A percentile compares a stretch with the other conserved stretches of the same genome.
Conservation (phyloP, 2,888 invertebrate genomes). For the Acanthoscelides obtectus region DNA sequence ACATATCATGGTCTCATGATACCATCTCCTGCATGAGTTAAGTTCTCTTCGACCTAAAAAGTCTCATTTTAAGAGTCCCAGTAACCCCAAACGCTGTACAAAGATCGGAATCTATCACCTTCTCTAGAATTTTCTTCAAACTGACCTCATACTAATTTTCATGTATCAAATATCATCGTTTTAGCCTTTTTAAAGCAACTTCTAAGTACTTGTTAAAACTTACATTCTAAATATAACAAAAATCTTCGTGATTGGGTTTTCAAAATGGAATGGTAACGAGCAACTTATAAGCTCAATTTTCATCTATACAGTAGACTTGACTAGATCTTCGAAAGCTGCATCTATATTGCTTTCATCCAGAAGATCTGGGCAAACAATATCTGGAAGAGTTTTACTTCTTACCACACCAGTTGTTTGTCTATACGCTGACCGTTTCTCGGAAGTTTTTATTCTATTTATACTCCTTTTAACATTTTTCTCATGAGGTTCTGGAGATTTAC, state of each 20-base stretch:
- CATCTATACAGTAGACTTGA: slow-evolving; percentile 47
- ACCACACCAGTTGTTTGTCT: slow-evolving; percentile 52
- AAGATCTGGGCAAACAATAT: slow-evolving; percentile 60
- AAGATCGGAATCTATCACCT: no score
- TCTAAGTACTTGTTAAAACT: slow-evolving; percentile 11
- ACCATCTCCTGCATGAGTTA: no score
- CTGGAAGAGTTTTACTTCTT: slow-evolving; percentile 74
- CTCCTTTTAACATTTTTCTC: slow-evolving; percentile 32
- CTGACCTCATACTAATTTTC: no score
- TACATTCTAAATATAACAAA: slow-evolving; percentile 18
- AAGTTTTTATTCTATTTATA: slow-evolving; percentile 50
- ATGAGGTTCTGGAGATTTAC: slow-evolving; percentile 44
- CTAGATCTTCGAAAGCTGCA: slow-evolving; percentile 82
- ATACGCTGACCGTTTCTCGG: slow-evolving; percentile 49
- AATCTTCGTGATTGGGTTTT: slow-evolving; percentile 21
- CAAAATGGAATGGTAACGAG: slow-evolving; percentile 24
- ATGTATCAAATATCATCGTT: no score
- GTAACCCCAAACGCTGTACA: no score
- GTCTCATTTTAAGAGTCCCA: no score
- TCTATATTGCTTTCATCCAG: slow-evolving; percentile 79
- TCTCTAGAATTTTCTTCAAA: no score
- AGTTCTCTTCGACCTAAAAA: no score
- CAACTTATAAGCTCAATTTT: slow-evolving; percentile 5
- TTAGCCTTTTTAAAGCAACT: slow-evolving; percentile 15
- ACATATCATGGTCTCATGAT: no score